A percentile compares a stretch with the other conserved stretches of the same genome.
Evolutionary conservation across 2,888 invertebrate genomes (phyloP).

Genomic region (Macropis europaea): DNA sequence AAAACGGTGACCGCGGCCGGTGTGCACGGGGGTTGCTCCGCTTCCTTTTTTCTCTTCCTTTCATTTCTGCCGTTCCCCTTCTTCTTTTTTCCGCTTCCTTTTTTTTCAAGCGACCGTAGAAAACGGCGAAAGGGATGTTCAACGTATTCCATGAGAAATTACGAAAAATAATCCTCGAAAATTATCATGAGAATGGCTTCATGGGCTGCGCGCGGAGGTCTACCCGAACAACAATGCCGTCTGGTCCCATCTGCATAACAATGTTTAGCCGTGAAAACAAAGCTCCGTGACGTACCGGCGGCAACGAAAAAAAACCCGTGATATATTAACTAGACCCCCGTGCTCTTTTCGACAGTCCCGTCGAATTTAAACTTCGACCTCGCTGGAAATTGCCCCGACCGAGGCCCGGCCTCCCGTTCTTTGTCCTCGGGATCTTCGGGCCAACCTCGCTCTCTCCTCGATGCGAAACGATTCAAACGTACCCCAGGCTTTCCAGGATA

Average conservation of each 20-base stretch:
- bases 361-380: constrained; percentile 48
- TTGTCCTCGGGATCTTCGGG: too few species aligned
- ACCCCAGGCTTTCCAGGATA: too few species aligned
- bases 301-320: constrained; percentile 27
- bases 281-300: constrained; percentile 60
- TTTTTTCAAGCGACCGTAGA: constrained; percentile 5
- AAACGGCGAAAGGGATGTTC: constrained; percentile 47
- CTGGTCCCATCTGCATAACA: constrained; percentile 74
- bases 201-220: constrained; percentile 52
- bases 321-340: constrained; percentile 57
- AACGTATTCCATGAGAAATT: constrained; percentile 67
- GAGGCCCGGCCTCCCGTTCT: too few species aligned
- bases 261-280: constrained; percentile 75
- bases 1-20: constrained; percentile 2
- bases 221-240: constrained; percentile 72
- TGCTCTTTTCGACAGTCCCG: constrained; percentile 56
- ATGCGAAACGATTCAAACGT: too few species aligned
- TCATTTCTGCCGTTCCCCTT: not conserved
- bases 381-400: constrained; percentile 34
- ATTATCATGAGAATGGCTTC: constrained; percentile 72
- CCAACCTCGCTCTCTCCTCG: too few species aligned
- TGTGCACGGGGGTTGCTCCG: not conserved
- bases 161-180: constrained; percentile 70
- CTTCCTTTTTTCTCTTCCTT: not conserved
- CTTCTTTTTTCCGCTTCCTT: not conserved